Percentiles rank a stretch among this genome's conserved stretches.
phyloP scores from a whole-genome alignment of 1,140 invertebrate genomes.

The Euwallacea fornicatus region DNA sequence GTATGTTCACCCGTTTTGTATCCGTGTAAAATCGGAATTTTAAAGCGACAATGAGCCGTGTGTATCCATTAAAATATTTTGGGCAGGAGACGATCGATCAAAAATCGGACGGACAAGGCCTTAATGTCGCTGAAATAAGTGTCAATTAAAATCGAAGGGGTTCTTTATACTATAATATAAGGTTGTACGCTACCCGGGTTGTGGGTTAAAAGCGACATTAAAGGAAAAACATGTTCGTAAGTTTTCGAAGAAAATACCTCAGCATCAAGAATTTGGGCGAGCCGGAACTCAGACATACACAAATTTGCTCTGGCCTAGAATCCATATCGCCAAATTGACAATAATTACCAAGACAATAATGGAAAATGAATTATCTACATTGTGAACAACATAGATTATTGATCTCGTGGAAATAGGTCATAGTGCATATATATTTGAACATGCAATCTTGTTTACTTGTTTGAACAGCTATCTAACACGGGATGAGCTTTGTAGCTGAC shows the following conservation, averaged over 20 bases:
- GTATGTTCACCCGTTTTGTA: conserved; percentile 10
- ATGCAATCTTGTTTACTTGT: conserved; percentile 2
- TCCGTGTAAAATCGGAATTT: conserved; percentile 16
- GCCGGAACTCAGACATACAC: background rate
- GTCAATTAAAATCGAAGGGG: background rate
- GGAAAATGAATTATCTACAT: background rate
- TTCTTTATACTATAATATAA: background rate
- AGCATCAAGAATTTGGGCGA: background rate
- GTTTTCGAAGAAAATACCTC: background rate
- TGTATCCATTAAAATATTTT: conserved; percentile 3
- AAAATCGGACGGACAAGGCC: background rate
- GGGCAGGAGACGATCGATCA: background rate
- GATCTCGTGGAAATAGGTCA: conserved; percentile 4
- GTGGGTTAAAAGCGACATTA: background rate
- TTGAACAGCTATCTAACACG: background rate
- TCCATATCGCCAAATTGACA: background rate
- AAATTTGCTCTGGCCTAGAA: too few relatives aligned
- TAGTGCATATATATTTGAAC: background rate
- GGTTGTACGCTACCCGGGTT: too few relatives aligned
- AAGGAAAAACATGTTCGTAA: background rate
- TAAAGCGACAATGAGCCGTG: conserved; percentile 1
- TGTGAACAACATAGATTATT: background rate
- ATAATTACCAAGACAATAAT: background rate
- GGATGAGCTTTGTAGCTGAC: background rate
- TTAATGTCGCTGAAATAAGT: background rate